Base-by-base conservation (phyloP, 2,888 invertebrate genomes). In the Coleophora flavipennella region DNA sequence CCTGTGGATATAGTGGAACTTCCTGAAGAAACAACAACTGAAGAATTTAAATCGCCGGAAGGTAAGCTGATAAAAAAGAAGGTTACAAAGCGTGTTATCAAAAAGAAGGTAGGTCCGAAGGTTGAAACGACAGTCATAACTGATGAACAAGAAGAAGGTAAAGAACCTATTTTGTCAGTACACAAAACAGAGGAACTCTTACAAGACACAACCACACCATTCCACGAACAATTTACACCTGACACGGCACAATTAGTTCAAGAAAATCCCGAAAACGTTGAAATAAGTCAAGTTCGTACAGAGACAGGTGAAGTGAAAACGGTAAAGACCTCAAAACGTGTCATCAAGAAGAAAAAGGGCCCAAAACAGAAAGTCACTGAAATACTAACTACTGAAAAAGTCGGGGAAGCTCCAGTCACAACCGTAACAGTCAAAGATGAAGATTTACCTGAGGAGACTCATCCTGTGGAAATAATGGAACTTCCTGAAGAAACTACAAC, bases 391-490 rank as follows among this genome's bases (percentile, higher is more conserved):
- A 41, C 45, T 10, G 46, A 50, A 35, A 38, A 40, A 31, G 50
- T 50, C 6, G 41, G 42, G 6, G 45, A 50, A 35, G 59, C 58
- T 41, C 52, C 51, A 1, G 34, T 54, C 1, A 52, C 55, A 2
- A 67, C 43, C 3, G 44, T 44, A 0, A 41, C 38, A 0, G 43
- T 47, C 7, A 44, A 9, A 31, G n/a, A n/a, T 40, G 42, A 38
- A 34, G 40, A 36, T 36, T 45, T 71, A 8, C 66, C 73, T 2
- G 69, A 74, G 49, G 51, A 61, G 40, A 52, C 52, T 1, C 61
- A 25, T 66, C 27, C 50, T 67, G 72, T 68, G 37, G 48, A 67
- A 44, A 51, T 64, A 40, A 46, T n/a, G n/a, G n/a, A n/a, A n/a
- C n/a, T n/a, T n/a, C n/a, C n/a, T n/a, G n/a, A n/a, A n/a, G n/a